Evolutionary conservation across 2,113 vertebrate genomes (phyloP).

Genomic region (Leptodactylus fuscus): DNA sequence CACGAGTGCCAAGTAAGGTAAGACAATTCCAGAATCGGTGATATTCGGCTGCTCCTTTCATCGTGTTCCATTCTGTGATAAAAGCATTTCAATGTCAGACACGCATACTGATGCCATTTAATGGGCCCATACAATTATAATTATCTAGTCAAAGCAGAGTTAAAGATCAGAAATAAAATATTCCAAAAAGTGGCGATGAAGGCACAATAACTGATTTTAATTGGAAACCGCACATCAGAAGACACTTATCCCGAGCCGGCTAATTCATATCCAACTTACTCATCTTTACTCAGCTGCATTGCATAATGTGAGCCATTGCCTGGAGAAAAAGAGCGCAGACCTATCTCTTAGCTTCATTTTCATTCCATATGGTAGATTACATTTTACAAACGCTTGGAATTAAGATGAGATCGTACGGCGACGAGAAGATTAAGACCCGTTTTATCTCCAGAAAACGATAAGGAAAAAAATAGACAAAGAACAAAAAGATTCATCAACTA

Average conservation of each 20-base stretch:
- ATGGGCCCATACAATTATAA: constrained; percentile 55
- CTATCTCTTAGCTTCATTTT: constrained; percentile 57
- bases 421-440: constrained; percentile 35
- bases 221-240: constrained; percentile 58
- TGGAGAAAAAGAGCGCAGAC: constrained; percentile 66
- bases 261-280: constrained; percentile 51
- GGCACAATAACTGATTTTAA: constrained; percentile 55
- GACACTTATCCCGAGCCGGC: constrained; percentile 38
- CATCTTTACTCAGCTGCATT: constrained; percentile 55
- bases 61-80: constrained; percentile 43
- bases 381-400: constrained; percentile 63
- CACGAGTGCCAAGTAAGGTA: background rate
- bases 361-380: constrained; percentile 65
- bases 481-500: background rate
- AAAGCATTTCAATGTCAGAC: constrained; percentile 54
- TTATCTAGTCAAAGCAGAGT: constrained; percentile 58
- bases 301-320: constrained; percentile 66
- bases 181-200: constrained; percentile 50
- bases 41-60: constrained; percentile 43
- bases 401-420: constrained; percentile 67
- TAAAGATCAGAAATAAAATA: constrained; percentile 59
- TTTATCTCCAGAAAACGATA: background rate
- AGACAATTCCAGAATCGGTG: background rate
- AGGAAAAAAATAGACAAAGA: background rate
- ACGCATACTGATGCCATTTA: constrained; percentile 54